A percentile compares a stretch with the other conserved stretches of the same genome.
Evolutionary conservation across 2,888 invertebrate species (phyloP).

Genomic region (Galerucella pusilla): DNA sequence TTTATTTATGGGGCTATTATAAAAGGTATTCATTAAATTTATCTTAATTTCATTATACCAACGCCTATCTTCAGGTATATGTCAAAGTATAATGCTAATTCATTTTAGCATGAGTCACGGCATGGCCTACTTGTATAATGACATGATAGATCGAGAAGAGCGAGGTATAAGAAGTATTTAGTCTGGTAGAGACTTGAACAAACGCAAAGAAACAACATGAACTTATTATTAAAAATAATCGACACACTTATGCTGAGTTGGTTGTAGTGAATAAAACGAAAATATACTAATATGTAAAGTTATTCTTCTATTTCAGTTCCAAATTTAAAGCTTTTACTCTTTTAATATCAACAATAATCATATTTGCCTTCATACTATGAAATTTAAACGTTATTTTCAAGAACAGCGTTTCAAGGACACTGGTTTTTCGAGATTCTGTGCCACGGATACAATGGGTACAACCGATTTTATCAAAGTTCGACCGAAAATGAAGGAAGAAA

Average conservation of each 20-base stretch:
- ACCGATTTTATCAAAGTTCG: conserved; percentile 31
- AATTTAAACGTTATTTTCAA: conserved; percentile 26
- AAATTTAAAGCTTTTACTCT: too few relatives aligned
- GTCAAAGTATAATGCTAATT: conserved; percentile 23
- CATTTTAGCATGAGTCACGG: conserved; percentile 28
- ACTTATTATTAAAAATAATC: too few relatives aligned
- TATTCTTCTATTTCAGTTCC: too few relatives aligned
- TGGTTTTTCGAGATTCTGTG: conserved; percentile 49
- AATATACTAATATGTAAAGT: too few relatives aligned
- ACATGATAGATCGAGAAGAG: conserved; percentile 14
- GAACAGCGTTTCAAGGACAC: conserved; percentile 49
- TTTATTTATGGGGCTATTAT: neutral
- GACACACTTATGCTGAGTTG: too few relatives aligned
- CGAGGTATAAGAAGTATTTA: conserved; percentile 1
- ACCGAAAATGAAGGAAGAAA: too few relatives aligned
- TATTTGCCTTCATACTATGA: conserved; percentile 17
- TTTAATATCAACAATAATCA: too few relatives aligned
- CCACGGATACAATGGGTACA: conserved; percentile 48
- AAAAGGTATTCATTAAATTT: conserved; percentile 5
- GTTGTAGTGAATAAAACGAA: too few relatives aligned
- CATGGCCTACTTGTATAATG: conserved; percentile 24
- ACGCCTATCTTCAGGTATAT: conserved; percentile 18
- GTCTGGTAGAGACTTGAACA: neutral
- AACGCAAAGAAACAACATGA: neutral
- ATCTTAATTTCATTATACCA: conserved; percentile 20